These are phyloP conservation scores for Meganola albula DNA, from an alignment of 2,888 invertebrate species.

Conservation along the genomic window DNA sequence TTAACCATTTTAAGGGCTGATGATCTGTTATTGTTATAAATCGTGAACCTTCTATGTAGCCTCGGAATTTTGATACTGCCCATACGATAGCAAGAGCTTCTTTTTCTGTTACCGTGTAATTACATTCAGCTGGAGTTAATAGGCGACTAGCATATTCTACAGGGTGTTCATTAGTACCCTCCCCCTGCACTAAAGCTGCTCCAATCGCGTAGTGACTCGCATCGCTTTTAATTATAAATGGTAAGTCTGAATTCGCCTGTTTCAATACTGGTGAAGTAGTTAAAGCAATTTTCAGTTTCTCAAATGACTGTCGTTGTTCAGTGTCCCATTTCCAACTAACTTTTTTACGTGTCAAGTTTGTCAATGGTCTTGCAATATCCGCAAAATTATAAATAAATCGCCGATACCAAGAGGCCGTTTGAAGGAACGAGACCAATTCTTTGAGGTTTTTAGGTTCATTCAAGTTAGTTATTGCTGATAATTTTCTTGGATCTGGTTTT, in stretches of 20 bases:
- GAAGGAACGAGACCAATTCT: constrained; percentile 7
- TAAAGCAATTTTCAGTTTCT: neutral
- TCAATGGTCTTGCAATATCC: constrained; percentile 7
- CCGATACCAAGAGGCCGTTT: constrained; percentile 6
- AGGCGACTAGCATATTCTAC: constrained; percentile 27
- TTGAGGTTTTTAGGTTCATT: constrained; percentile 6
- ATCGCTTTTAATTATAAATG: constrained; percentile 9
- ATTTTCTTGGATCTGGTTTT: constrained; percentile 6
- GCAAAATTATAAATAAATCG: constrained; percentile 6
- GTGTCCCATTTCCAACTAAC: constrained; percentile 1
- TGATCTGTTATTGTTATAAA: constrained; percentile 14
- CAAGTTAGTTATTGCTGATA: constrained; percentile 1
- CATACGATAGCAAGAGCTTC: constrained; percentile 19
- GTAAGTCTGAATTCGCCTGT: constrained; percentile 8
- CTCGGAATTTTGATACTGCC: constrained; percentile 19
- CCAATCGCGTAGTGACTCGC: constrained; percentile 12
- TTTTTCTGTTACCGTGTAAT: constrained; percentile 33
- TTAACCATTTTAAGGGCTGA: constrained; percentile 17
- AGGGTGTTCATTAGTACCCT: constrained; percentile 8
- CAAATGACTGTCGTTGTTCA: constrained; percentile 3
- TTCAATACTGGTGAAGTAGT: constrained; percentile 3
- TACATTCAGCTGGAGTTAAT: constrained; percentile 28
- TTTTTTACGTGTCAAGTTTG: constrained; percentile 4
- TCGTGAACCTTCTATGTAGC: constrained; percentile 22
- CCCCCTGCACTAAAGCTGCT: constrained; percentile 16